Conservation (phyloP, 2,113 vertebrate genomes). For the Oxyruncus cristatus region DNA sequence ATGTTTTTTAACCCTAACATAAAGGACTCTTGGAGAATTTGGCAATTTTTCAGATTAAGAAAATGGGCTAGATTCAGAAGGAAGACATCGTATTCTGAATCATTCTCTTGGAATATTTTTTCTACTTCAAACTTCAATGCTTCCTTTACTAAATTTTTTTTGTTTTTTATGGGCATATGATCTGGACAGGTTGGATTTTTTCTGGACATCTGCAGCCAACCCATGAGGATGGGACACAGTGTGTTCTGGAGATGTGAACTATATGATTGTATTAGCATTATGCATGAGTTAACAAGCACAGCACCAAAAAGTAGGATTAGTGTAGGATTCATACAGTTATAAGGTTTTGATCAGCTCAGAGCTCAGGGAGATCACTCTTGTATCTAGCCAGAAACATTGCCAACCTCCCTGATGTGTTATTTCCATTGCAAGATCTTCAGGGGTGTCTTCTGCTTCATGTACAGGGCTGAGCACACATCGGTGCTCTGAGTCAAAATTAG, state of each 20-base stretch:
- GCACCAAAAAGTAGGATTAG: neutral
- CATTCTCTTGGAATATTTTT: neutral
- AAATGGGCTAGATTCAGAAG: neutral
- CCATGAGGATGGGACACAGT: neutral
- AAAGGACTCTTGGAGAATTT: neutral
- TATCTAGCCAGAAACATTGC: neutral
- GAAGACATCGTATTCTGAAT: neutral
- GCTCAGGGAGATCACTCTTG: neutral
- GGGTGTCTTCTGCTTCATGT: neutral
- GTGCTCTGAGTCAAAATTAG: neutral
- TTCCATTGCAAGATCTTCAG: neutral
- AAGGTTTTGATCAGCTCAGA: neutral
- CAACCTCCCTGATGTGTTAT: neutral
- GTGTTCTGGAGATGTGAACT: neutral
- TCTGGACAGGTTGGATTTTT: neutral
- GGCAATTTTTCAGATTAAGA: neutral
- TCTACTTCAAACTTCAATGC: neutral
- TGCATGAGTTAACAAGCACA: neutral
- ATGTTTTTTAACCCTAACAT: neutral
- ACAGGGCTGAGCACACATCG: neutral
- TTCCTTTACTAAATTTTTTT: neutral
- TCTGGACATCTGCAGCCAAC: neutral
- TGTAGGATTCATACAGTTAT: neutral
- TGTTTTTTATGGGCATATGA: neutral
- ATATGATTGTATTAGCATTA: neutral